A percentile compares a stretch with the other conserved stretches of the same genome.
phyloP scores from a whole-genome alignment of 2,797 vertebrate species.

The Masticophis lateralis region DNA sequence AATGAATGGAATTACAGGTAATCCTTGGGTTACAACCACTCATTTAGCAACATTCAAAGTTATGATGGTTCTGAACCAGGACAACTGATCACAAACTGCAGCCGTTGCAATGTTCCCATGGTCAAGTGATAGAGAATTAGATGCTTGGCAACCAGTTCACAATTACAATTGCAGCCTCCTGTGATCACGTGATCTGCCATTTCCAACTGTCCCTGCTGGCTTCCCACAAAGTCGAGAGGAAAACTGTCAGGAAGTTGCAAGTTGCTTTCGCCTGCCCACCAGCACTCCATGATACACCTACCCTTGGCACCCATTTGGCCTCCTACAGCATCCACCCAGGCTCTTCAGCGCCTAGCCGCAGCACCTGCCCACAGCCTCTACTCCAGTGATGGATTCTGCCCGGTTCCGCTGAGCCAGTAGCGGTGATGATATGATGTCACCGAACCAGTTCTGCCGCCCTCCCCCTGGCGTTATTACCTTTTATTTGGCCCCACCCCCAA shows the following conservation, averaged over 20 bases:
- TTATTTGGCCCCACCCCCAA: too few relatives aligned
- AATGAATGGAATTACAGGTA: not conserved
- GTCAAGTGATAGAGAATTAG: not conserved
- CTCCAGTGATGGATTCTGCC: too few relatives aligned
- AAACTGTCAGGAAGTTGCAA: not conserved
- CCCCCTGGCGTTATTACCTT: too few relatives aligned
- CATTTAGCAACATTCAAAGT: not conserved
- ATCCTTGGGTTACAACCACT: not conserved
- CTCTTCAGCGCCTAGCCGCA: not conserved
- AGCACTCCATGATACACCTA: not conserved
- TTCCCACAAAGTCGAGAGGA: not conserved
- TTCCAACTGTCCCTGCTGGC: not conserved
- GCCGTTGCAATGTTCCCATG: not conserved
- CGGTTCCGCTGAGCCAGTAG: too few relatives aligned
- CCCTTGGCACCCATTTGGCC: not conserved
- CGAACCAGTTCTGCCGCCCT: too few relatives aligned
- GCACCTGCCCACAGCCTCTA: not conserved
- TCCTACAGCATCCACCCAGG: not conserved
- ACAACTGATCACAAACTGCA: not conserved
- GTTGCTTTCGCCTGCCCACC: not conserved
- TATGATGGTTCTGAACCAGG: not conserved
- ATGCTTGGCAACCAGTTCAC: not conserved
- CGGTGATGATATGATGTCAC: too few relatives aligned
- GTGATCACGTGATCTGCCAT: fast-evolving
- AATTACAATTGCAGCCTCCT: not conserved